Percentiles rank a stretch among this genome's conserved stretches.
Conservation (phyloP, 1,140 invertebrate genomes). For the Trichonephila clavata region DNA sequence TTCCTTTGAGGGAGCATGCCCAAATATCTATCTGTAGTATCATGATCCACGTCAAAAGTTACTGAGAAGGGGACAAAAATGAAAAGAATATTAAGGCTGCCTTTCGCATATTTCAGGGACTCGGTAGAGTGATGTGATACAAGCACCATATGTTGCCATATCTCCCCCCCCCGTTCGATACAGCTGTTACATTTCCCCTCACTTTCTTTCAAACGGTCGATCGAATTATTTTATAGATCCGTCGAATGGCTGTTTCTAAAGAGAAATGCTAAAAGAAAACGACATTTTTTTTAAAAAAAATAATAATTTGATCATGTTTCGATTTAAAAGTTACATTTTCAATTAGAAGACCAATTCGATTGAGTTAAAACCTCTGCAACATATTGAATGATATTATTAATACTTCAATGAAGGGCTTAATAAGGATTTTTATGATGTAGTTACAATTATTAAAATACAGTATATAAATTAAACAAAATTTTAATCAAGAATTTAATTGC, state of each 20-base stretch:
- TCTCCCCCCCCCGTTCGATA: not conserved
- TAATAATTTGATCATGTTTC: too few relatives aligned
- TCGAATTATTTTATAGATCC: not conserved
- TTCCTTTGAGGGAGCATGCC: constrained; percentile 51
- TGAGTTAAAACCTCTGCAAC: too few relatives aligned
- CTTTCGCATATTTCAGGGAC: not conserved
- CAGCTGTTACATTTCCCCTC: constrained; percentile 63
- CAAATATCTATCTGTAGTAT: not conserved
- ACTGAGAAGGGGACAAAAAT: not conserved
- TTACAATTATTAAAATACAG: too few relatives aligned
- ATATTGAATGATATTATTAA: too few relatives aligned
- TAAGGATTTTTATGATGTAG: too few relatives aligned
- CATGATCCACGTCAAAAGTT: not conserved
- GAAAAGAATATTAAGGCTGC: not conserved
- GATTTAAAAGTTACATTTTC: too few relatives aligned
- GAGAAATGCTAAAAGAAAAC: not conserved
- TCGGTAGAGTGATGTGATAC: constrained; percentile 2
- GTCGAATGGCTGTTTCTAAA: not conserved
- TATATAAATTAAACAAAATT: too few relatives aligned
- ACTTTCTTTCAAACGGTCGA: not conserved
- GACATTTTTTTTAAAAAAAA: not conserved
- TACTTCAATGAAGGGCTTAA: too few relatives aligned
- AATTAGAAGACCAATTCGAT: too few relatives aligned
- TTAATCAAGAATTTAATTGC: too few relatives aligned
- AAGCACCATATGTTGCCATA: constrained; percentile 51